Evolutionary conservation across 1,140 invertebrate species (phyloP).

Genomic region (Eubasilissa regina): DNA sequence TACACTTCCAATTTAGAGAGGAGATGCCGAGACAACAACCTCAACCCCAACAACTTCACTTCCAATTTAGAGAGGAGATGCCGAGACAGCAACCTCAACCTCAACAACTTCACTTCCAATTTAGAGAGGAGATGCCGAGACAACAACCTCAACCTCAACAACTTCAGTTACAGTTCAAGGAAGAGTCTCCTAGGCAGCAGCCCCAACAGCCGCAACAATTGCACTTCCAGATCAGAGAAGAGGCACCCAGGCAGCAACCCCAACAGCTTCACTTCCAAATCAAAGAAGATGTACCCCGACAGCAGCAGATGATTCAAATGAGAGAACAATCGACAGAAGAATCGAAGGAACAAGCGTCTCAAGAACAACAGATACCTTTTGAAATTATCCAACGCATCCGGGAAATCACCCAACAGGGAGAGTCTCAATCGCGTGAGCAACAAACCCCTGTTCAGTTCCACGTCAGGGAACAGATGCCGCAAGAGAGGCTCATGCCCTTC

Average conservation of each 20-base stretch:
- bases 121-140: not conserved
- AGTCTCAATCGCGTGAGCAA: not conserved
- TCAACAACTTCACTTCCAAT: not conserved
- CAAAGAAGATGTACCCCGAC: constrained; percentile 25
- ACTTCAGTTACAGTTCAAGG: not conserved
- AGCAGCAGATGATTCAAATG: constrained; percentile 1
- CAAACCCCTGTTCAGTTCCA: constrained; percentile 25
- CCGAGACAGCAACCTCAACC: constrained; percentile 9
- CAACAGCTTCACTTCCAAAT: constrained; percentile 21
- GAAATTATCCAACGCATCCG: constrained; percentile 19
- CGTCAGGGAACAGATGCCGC: constrained; percentile 30
- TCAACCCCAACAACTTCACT: not conserved
- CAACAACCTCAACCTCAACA: not conserved
- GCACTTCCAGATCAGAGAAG: constrained; percentile 41
- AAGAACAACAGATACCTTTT: constrained; percentile 34
- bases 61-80: not conserved
- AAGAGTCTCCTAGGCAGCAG: constrained; percentile 5
- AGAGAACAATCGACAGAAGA: not conserved
- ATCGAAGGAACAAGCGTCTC: not conserved
- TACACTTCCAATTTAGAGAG: constrained; percentile 24
- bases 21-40: constrained; percentile 32
- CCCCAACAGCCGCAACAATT: not conserved
- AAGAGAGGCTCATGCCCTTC: constrained; percentile 31
- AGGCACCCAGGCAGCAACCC: constrained; percentile 20
- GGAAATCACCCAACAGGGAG: constrained; percentile 28